Conservation (phyloP, 92 coral and sea anemone genomes). For the Anthopleura xanthogrammica region DNA sequence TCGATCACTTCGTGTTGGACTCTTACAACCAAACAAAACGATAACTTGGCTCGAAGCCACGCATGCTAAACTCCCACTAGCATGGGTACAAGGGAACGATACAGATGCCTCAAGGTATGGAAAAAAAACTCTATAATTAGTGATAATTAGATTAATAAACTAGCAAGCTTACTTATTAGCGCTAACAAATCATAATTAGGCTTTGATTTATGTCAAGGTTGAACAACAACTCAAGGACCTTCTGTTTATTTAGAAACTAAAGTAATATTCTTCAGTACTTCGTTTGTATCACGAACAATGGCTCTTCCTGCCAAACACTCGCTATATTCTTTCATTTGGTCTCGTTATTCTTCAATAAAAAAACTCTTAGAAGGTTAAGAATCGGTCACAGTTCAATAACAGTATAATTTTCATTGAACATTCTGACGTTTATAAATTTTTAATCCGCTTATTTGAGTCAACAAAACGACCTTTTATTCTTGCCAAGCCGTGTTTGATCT, state of each 20-base stretch:
- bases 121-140: not conserved
- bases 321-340: too few species aligned
- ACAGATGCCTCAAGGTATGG: conserved; percentile 73
- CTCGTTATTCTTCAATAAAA: too few species aligned
- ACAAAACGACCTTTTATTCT: not conserved
- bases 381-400: not conserved
- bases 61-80: conserved; percentile 64
- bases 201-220: not conserved
- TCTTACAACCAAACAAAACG: conserved; percentile 52
- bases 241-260: not conserved
- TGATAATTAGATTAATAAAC: not conserved
- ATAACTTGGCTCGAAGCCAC: conserved; percentile 60
- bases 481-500: not conserved
- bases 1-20: conserved; percentile 66
- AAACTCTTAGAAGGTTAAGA: not conserved
- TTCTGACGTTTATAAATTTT: not conserved
- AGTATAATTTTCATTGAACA: not conserved
- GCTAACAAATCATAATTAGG: not conserved
- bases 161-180: not conserved
- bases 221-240: not conserved
- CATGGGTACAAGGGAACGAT: conserved; percentile 80
- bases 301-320: not conserved
- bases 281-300: not conserved
- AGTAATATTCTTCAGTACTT: not conserved
- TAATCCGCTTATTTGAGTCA: not conserved